These are phyloP conservation scores for Empis livida DNA, from an alignment of 2,888 invertebrate species.

Conservation along the genomic window DNA sequence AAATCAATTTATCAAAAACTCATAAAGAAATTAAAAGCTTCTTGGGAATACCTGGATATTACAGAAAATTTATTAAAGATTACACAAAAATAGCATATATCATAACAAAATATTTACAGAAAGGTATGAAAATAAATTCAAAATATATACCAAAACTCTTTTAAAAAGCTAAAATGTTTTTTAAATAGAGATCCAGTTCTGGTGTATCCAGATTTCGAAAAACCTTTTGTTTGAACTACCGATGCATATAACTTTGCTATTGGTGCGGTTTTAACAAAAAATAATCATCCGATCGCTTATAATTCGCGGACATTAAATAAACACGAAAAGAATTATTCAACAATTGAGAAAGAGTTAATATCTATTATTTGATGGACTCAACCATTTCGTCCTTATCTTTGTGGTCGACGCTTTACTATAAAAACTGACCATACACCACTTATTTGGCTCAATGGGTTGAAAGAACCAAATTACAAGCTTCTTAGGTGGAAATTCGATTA, in stretches of 20 bases:
- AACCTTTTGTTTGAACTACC: slow-evolving; percentile 2
- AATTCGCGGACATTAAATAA: not conserved
- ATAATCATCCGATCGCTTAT: not conserved
- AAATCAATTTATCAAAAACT: slow-evolving; percentile 1
- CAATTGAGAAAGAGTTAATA: slow-evolving; percentile 3
- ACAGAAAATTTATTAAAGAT: no score
- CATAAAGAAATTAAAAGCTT: not conserved
- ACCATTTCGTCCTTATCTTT: not conserved
- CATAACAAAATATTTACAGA: no score
- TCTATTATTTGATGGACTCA: slow-evolving; percentile 2
- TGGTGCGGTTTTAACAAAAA: slow-evolving; percentile 1
- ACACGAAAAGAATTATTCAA: slow-evolving; percentile 1
- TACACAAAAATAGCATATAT: no score
- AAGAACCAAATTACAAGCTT: not conserved
- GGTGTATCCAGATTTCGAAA: not conserved
- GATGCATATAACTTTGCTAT: slow-evolving; percentile 2
- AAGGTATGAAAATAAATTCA: no score
- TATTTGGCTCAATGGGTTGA: no score
- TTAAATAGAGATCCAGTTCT: slow-evolving; percentile 1
- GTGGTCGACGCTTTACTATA: no score
- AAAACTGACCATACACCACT: no score
- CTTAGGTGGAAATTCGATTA: slow-evolving; percentile 1
- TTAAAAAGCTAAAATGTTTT: not conserved
- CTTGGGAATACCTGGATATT: no score
- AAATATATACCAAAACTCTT: not conserved